A percentile compares a stretch with the other conserved stretches of the same genome.
Evolutionary conservation across 2,113 vertebrate genomes (phyloP).

Genomic region (Seriola quinqueradiata): DNA sequence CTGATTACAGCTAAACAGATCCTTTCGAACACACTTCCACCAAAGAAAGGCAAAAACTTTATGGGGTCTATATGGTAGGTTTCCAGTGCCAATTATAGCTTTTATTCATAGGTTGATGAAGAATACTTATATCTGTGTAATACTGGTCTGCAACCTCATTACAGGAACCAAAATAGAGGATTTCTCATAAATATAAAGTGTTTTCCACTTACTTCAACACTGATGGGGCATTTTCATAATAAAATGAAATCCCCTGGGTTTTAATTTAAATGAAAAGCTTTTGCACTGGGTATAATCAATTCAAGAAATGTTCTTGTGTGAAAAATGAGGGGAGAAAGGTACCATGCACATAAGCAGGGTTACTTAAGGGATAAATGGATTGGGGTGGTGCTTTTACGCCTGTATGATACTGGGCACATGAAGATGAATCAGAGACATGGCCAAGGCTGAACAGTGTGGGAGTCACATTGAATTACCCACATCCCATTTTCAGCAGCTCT

Average conservation of each 20-base stretch:
- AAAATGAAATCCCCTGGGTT: not conserved
- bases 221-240: not conserved
- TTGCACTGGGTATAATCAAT: not conserved
- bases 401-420: not conserved
- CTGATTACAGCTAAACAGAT: not conserved
- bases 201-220: not conserved
- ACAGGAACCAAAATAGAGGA: conserved; percentile 2
- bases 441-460: conserved; percentile 23
- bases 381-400: conserved; percentile 7
- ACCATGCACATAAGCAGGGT: not conserved
- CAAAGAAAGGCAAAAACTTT: not conserved
- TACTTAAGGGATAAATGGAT: conserved; percentile 37
- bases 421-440: conserved; percentile 29
- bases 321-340: conserved; percentile 5
- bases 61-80: not conserved
- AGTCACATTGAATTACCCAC: conserved; percentile 50
- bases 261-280: conserved; percentile 18
- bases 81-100: not conserved
- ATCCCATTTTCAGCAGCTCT: conserved; percentile 33
- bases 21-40: not conserved
- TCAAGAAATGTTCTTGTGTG: conserved; percentile 6
- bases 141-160: not conserved
- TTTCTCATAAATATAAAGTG: not conserved
- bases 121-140: not conserved
- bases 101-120: not conserved